These are phyloP conservation scores for Alethe castanea DNA, from an alignment of 2,113 vertebrate species.

Conservation along the genomic window DNA sequence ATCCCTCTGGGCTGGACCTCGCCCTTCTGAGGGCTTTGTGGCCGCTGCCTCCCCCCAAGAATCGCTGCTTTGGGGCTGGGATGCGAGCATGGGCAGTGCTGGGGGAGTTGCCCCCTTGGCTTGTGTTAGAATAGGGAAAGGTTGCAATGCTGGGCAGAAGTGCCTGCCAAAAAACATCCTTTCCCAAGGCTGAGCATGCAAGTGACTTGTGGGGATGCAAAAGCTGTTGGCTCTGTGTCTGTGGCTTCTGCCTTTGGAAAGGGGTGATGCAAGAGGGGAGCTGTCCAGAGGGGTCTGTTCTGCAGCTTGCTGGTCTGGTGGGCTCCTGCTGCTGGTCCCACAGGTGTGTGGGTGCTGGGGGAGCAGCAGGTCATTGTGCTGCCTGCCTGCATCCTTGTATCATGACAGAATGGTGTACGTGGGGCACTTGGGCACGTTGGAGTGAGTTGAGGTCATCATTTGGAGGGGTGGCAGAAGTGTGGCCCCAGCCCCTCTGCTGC, in stretches of 20 bases:
- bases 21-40: fast-evolving
- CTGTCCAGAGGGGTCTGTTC: background rate
- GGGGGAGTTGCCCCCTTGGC: background rate
- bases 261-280: too few species aligned
- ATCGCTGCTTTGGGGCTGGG: background rate
- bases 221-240: background rate
- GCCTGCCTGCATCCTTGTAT: background rate
- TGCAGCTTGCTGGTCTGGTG: fast-evolving
- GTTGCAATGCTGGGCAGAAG: background rate
- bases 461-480: background rate
- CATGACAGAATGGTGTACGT: fast-evolving
- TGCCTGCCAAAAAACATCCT: background rate
- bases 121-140: too few species aligned
- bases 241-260: background rate
- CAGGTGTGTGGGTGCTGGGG: background rate
- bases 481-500: background rate
- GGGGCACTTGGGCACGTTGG: fast-evolving
- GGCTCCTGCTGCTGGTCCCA: background rate
- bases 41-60: fast-evolving
- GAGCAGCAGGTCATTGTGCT: background rate
- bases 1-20: fast-evolving
- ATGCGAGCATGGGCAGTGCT: fast-evolving
- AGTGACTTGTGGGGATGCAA: background rate
- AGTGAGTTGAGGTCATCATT: fast-evolving
- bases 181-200: background rate